Base-by-base conservation (phyloP, 1,140 invertebrate genomes). In the Glomeris maerens region DNA sequence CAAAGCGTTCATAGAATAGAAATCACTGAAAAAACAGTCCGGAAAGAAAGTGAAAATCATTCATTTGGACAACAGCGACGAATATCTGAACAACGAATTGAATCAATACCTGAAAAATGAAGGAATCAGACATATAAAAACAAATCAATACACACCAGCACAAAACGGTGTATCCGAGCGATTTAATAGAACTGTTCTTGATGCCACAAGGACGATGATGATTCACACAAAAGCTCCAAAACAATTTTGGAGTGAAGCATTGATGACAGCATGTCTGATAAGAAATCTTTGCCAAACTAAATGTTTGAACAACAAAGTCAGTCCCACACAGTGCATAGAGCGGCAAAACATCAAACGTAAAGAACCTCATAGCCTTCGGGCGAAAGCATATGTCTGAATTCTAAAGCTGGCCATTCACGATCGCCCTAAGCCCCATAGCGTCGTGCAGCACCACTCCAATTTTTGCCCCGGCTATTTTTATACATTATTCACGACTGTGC, bases 171-270 rank as follows among this genome's bases (percentile, higher is more conserved):
- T 38, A 5, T 28, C 46, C 7, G 49, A 52, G 29, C n/a, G 49
- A 17, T 21, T 21, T 10, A 53, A 52, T n/a, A 25, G 52, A 14
- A 28, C 29, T 13, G 20, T 53, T 21, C 29, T 56, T 14, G 54
- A 55, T 38, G 27, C n/a, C 2, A 45, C 49, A 27, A 46, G 53
- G 23, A 27, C 55, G n/a, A n/a, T n/a, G n/a, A n/a, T n/a, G n/a
- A n/a, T n/a, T n/a, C n/a, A n/a, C n/a, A n/a, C n/a, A n/a, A n/a
- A n/a, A n/a, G n/a, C n/a, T n/a, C n/a, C n/a, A n/a, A n/a, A n/a
- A n/a, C n/a, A n/a, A n/a, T n/a, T n/a, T n/a, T n/a, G n/a, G n/a
- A n/a, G n/a, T n/a, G n/a, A n/a, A n/a, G n/a, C n/a, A n/a, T n/a
- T n/a, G n/a, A n/a, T n/a, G n/a, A n/a, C n/a, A n/a, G n/a, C n/a